Conservation (phyloP, 2,888 invertebrate genomes). For the Macaria notata region DNA sequence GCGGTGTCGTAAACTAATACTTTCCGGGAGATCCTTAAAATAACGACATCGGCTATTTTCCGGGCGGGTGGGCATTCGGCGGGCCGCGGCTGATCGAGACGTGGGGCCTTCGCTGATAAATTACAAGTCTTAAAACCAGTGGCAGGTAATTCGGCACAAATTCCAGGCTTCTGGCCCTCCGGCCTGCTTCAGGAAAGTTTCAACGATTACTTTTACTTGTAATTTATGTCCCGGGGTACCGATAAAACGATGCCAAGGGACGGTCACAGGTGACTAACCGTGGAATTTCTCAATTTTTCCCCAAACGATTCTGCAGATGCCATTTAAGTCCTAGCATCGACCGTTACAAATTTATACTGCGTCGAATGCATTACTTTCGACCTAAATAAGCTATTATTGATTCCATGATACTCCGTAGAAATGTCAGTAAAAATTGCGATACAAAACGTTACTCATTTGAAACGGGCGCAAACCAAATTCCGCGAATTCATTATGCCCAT, state of each 20-base stretch:
- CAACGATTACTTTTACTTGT: slow-evolving; percentile 77
- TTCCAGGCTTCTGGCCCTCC: slow-evolving; percentile 64
- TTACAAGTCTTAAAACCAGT: slow-evolving; percentile 83
- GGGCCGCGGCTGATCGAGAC: slow-evolving; percentile 58
- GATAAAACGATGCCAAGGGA: slow-evolving; percentile 65
- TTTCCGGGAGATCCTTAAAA: slow-evolving; percentile 49
- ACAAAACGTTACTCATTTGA: slow-evolving; percentile 23
- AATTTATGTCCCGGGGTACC: slow-evolving; percentile 72
- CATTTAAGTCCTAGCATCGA: slow-evolving; percentile 44
- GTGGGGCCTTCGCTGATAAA: slow-evolving; percentile 79
- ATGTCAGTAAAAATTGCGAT: slow-evolving; percentile 22
- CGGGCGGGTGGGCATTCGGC: slow-evolving; percentile 51
- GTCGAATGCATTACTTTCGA: slow-evolving; percentile 37
- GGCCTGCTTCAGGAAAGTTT: slow-evolving; percentile 70
- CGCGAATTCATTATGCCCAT: slow-evolving; percentile 25
- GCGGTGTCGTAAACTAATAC: slow-evolving; percentile 45
- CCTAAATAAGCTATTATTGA: slow-evolving; percentile 28
- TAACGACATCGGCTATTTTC: slow-evolving; percentile 64
- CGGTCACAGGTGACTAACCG: slow-evolving; percentile 69
- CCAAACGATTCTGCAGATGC: slow-evolving; percentile 41
- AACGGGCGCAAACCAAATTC: slow-evolving; percentile 19
- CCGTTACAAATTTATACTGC: slow-evolving; percentile 42
- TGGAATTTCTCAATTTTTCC: slow-evolving; percentile 52
- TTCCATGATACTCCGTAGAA: slow-evolving; percentile 27
- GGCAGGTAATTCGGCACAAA: slow-evolving; percentile 84